Conservation (phyloP, 2,888 invertebrate species). For the Quadriops clusia region DNA sequence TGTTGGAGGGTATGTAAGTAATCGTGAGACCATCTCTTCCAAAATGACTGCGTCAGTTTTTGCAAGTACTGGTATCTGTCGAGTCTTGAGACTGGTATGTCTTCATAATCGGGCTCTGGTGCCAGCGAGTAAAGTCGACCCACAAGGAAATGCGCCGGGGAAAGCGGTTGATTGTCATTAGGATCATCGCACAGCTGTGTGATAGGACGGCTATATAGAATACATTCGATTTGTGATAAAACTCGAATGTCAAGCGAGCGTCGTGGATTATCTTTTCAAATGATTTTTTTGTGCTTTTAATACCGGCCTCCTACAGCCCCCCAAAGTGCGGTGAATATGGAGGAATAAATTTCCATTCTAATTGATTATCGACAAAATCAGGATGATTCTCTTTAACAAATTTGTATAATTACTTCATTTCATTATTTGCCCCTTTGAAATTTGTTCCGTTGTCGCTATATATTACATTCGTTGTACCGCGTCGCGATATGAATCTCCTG, state of each 20-base stretch:
- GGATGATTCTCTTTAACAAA: constrained; percentile 1
- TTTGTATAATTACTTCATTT: not conserved
- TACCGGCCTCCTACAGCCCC: constrained; percentile 24
- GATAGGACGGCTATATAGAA: constrained; percentile 25
- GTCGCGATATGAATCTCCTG: constrained; percentile 1
- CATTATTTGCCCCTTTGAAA: constrained; percentile 9
- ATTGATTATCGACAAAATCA: constrained; percentile 1
- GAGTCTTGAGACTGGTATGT: constrained; percentile 13
- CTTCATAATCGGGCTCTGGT: constrained; percentile 13
- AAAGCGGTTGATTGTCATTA: constrained; percentile 16
- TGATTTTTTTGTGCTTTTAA: constrained; percentile 23
- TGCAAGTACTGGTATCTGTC: constrained; percentile 18
- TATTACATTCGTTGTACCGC: constrained; percentile 3
- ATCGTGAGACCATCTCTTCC: constrained; percentile 17
- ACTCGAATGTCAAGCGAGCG: too few species aligned
- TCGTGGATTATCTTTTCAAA: too few species aligned
- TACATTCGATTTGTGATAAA: constrained; percentile 21
- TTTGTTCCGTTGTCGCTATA: constrained; percentile 13
- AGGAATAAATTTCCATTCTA: constrained; percentile 24
- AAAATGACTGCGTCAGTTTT: constrained; percentile 15
- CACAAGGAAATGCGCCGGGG: constrained; percentile 22
- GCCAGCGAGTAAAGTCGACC: constrained; percentile 15
- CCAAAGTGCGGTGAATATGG: constrained; percentile 23
- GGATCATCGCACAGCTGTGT: constrained; percentile 18
- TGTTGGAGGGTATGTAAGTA: constrained; percentile 19